Conservation (phyloP, 2,113 vertebrate genomes). For the Strix uralensis region DNA sequence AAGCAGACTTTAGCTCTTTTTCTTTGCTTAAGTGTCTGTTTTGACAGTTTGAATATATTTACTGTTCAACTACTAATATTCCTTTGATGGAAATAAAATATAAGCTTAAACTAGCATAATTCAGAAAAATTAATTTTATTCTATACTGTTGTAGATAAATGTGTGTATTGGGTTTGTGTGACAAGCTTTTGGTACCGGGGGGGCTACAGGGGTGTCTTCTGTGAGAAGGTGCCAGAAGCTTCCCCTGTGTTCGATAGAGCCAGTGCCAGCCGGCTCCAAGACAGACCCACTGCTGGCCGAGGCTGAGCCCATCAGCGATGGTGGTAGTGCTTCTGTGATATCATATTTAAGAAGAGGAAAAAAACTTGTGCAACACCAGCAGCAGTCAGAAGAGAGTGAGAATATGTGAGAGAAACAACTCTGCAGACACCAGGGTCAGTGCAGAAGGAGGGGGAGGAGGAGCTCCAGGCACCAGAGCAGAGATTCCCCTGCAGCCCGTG, state of each 20-base stretch:
- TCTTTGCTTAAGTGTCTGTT: background rate
- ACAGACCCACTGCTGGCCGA: accelerated
- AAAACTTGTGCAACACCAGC: too few species aligned
- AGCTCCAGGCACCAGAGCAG: background rate
- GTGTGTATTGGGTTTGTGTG: background rate
- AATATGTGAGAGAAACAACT: background rate
- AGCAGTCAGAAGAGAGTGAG: background rate
- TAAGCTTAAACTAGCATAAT: background rate
- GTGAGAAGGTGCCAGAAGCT: background rate
- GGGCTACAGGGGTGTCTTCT: background rate
- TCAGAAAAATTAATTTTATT: background rate
- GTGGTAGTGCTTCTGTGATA: background rate
- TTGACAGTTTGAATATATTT: background rate
- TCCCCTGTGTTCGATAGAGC: background rate
- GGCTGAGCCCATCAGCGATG: background rate
- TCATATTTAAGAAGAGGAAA: too few species aligned
- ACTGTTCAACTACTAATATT: background rate
- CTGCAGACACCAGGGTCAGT: background rate
- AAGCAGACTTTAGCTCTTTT: background rate
- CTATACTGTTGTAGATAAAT: background rate
- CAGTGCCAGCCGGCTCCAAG: background rate
- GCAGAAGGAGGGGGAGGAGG: background rate
- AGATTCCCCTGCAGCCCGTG: background rate
- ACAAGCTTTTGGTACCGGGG: background rate
- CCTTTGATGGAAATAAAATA: background rate